Conservation (phyloP, 2,888 invertebrate genomes). For the Cheilosia soror region DNA sequence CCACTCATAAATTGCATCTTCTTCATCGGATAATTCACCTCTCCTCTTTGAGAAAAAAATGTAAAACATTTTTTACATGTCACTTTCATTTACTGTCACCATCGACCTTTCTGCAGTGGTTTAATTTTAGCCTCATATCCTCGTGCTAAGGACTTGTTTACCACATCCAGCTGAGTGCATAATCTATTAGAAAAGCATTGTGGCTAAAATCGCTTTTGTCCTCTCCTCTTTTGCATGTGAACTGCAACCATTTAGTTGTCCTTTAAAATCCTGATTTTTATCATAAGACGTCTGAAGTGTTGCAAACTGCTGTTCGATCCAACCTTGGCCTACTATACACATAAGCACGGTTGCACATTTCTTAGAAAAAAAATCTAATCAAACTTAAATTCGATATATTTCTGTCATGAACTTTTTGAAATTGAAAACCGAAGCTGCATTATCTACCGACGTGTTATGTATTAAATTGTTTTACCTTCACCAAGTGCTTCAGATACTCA, state of each 20-base stretch:
- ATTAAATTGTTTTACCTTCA: neutral
- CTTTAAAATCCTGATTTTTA: neutral
- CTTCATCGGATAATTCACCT: neutral
- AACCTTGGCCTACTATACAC: neutral
- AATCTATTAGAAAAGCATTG: neutral
- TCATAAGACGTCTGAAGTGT: neutral
- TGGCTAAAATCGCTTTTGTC: neutral
- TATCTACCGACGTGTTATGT: neutral
- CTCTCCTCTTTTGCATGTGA: neutral
- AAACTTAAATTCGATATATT: too few relatives aligned
- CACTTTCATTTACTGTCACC: neutral
- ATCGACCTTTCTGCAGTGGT: neutral
- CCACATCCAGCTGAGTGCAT: neutral
- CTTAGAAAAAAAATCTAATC: too few relatives aligned
- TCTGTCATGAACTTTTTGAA: too few relatives aligned
- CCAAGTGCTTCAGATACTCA: conserved; percentile 9
- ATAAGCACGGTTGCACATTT: neutral
- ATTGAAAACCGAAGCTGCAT: too few relatives aligned
- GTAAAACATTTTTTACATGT: neutral
- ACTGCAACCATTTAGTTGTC: neutral
- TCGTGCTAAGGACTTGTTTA: neutral
- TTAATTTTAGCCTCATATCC: neutral
- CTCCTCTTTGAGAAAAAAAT: neutral
- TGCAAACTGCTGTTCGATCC: neutral
- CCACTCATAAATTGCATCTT: too few relatives aligned